phyloP scores from a whole-genome alignment of 2,888 invertebrate genomes.

The Diadegma fenestrale region DNA sequence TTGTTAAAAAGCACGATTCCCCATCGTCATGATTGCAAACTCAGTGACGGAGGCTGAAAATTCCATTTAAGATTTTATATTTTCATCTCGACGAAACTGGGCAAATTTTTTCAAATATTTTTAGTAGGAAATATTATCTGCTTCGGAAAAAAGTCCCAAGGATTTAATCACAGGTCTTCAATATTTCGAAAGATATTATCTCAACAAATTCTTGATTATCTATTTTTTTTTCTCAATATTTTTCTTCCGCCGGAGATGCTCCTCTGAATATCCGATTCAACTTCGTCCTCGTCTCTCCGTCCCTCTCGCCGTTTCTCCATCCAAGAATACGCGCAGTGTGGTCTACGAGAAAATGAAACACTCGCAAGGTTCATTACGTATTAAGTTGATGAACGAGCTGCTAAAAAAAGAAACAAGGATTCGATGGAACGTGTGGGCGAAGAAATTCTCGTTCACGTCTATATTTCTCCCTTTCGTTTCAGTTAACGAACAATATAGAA shows the following conservation, averaged over 20 bases:
- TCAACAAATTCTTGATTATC: slow-evolving; percentile 3
- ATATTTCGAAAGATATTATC: not conserved
- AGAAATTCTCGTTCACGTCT: slow-evolving; percentile 26
- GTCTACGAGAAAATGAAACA: slow-evolving; percentile 47
- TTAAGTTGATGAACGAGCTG: slow-evolving; percentile 56
- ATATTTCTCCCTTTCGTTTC: not conserved
- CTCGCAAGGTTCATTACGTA: slow-evolving; percentile 38
- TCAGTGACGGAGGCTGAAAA: not conserved
- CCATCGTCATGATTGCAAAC: not conserved
- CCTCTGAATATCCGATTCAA: slow-evolving; percentile 10
- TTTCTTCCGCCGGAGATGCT: not conserved
- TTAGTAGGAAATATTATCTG: not conserved
- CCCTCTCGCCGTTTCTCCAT: not conserved
- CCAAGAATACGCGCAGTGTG: not conserved
- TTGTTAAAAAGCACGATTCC: not conserved
- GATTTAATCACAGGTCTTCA: not conserved
- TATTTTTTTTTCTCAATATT: slow-evolving; percentile 19
- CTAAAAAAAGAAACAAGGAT: slow-evolving; percentile 48
- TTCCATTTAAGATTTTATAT: not conserved
- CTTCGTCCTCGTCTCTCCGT: not conserved
- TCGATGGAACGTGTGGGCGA: slow-evolving; percentile 61
- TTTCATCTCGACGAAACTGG: not conserved
- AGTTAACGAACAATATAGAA: not conserved
- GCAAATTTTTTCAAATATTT: not conserved
- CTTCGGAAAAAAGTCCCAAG: not conserved